phyloP scores from a whole-genome alignment of 2,797 vertebrate species.

The Diplodus puntazzo region DNA sequence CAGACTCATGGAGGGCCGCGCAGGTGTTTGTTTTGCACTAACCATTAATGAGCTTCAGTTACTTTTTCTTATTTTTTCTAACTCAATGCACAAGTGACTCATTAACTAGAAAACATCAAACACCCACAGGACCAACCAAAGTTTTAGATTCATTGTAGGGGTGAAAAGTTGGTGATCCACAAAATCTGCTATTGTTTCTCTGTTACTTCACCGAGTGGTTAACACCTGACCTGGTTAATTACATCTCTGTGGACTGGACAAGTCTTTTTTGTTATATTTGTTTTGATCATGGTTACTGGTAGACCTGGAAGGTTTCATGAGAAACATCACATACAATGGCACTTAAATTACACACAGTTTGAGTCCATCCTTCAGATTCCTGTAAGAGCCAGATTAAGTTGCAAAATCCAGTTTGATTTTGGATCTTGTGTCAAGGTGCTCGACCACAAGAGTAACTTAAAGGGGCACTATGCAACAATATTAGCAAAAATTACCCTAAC shows the following conservation, averaged over 20 bases:
- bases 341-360: not conserved
- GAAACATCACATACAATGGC: no score
- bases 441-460: not conserved
- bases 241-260: not conserved
- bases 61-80: not conserved
- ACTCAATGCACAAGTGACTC: slow-evolving; percentile 8
- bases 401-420: not conserved
- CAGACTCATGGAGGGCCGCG: not conserved
- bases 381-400: not conserved
- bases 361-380: no score
- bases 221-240: not conserved
- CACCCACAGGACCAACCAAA: not conserved
- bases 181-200: not conserved
- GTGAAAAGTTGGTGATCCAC: not conserved
- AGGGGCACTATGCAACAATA: no score
- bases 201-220: not conserved
- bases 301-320: not conserved
- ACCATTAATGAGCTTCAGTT: slow-evolving; percentile 21
- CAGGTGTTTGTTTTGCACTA: not conserved
- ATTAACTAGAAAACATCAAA: not conserved
- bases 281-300: not conserved
- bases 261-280: no score
- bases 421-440: not conserved
- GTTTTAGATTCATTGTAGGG: not conserved
- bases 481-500: no score